These are phyloP conservation scores for Recurvirostra avosetta DNA, from an alignment of 2,113 vertebrate genomes.

Conservation along the genomic window DNA sequence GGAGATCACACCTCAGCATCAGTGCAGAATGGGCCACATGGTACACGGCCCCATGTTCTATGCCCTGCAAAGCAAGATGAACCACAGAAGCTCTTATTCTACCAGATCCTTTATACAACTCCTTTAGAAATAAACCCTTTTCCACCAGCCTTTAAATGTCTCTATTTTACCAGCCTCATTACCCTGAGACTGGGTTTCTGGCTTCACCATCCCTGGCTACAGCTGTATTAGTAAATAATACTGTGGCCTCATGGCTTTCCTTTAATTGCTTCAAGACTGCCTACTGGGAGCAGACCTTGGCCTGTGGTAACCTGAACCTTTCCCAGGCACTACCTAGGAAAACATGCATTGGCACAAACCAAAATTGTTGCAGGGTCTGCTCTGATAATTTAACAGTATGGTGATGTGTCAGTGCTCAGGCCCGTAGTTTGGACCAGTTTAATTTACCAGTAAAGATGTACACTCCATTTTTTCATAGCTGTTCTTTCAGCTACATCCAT, in stretches of 20 bases:
- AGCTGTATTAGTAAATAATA: not conserved
- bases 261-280: not conserved
- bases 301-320: not conserved
- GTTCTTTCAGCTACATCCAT: not conserved
- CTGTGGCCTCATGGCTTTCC: not conserved
- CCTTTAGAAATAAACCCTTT: not conserved
- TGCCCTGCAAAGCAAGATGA: not conserved
- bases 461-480: not conserved
- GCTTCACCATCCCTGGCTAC: not conserved
- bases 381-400: not conserved
- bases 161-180: not conserved
- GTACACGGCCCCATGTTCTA: not conserved
- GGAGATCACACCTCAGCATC: not conserved
- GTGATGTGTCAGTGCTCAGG: not conserved
- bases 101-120: not conserved
- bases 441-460: not conserved
- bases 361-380: not conserved
- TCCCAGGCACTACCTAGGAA: not conserved
- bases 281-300: not conserved
- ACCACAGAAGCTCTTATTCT: not conserved
- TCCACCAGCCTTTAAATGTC: not conserved
- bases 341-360: not conserved
- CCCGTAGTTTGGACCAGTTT: not conserved
- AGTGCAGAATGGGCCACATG: not conserved
- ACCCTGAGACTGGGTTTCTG: not conserved